Evolutionary conservation across 2,113 vertebrate species (phyloP), one percentile per base, ranked within the genome.

Genomic region (Salvelinus alpinus): DNA sequence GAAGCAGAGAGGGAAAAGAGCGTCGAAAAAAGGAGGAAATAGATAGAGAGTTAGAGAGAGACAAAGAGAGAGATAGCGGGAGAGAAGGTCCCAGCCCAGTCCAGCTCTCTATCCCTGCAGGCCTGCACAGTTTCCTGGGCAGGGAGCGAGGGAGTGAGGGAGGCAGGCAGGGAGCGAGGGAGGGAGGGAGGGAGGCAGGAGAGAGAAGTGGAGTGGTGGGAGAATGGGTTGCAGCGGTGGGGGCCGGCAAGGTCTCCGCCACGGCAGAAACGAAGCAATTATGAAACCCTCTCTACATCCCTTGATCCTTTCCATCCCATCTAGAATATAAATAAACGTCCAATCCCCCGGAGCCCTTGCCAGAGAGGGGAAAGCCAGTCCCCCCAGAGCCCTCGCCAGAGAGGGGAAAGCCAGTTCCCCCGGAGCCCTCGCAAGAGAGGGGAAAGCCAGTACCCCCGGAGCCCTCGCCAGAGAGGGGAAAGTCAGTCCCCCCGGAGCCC

Each of bases 101-200:
- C 38, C 38, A 44, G 38, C 38, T 44, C 38, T 44, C 8, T 44
- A 11, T 44, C 8, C 38, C 8, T 44, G 38, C 8, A 44, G 38
- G 38, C 38, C 38, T 44, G 38, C 38, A 44, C 38, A 44, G 38
- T 44, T 44, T 44, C 38, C 38, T 8, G 38, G 38, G 38, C 38
- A 44, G 38, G 60, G 72, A 72, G 78, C 65, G 57, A 76, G 44
- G 74, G 73, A 83, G 75, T 31, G 44, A 75, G 44, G 74, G 73
- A 83, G 75, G 47, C 44, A 75, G 71, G 38, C 27, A 7, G n/a
- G 22, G 16, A 66, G 27, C 24, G 29, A 22, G 65, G 3, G 5
- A 29, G 24, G 64, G 65, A 31, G n/a, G n/a, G n/a, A n/a, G 25
- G 65, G 66, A 34, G 31, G 31, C 18, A 64, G 60, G 60, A n/a